Base-by-base conservation (phyloP, 2,888 invertebrate species). In the Minunthozetes semirufus region DNA sequence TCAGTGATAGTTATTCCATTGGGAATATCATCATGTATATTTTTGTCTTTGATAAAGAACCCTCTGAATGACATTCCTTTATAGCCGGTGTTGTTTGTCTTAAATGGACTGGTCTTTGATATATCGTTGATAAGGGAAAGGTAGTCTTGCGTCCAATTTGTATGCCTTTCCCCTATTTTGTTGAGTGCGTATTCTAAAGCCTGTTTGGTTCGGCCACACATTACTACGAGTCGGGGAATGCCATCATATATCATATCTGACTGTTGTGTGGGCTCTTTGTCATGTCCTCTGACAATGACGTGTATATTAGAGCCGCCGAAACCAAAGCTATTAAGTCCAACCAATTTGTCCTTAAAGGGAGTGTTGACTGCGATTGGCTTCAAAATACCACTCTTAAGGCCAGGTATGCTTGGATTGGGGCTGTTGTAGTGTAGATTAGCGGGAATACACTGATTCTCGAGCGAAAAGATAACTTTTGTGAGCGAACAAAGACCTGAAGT, bases 371-470 rank as follows among this genome's bases (percentile, higher is more conserved):
- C 87, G 27, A 98, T 92, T 72, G 97, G 93, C 85, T 93, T 88
- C 19, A 98, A 86, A 68, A 92, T 86, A 0, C 97, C 98, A 82
- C 97, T 94, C 77, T 84, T 83, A 68, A 99, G 85, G 17, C 92
- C 94, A 13, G 93, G 91, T 76, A 99, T 93, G 82, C 96, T 92
- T 0, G 88, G 86, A 83, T 98, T 98, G 0, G 98, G 94, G 25
- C 83, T 85, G 74, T 88, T 85, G 84, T 88, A 98, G 83, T 99
- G 96, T 77, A 99, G 85, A 84, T 99, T 99, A 25, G 87, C 89
- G 1, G 98, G 98, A 79, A 99, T 91, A 42, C 89, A 83, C 29
- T 93, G 92, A 73, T 87, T 84, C 84, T 98, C 94, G 92, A 97
- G 94, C 19, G 96, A 92, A 76, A 98, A 88, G 22, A 97, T 83